Evolutionary conservation across 2,888 invertebrate species (phyloP).

Genomic region (Lutraria lutraria): DNA sequence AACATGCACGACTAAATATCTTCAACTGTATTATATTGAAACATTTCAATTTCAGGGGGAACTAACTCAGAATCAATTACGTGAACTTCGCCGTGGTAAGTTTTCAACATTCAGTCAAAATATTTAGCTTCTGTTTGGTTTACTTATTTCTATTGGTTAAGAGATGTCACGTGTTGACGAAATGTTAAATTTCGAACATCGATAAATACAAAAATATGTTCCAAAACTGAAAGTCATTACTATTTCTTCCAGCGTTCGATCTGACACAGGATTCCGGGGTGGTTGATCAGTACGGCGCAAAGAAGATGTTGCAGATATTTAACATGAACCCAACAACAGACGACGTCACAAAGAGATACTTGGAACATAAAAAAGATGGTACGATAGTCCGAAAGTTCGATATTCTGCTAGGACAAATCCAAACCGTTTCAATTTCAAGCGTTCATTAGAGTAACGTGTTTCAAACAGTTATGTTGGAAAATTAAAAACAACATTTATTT

Average conservation of each 20-base stretch:
- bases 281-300: conserved; percentile 66
- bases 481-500: no score
- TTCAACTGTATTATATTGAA: no score
- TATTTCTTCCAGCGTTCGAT: conserved; percentile 58
- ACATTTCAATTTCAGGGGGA: conserved; percentile 39
- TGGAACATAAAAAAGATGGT: conserved; percentile 62
- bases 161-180: background rate
- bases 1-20: no score
- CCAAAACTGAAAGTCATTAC: background rate
- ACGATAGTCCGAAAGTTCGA: background rate
- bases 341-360: conserved; percentile 60
- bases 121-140: background rate
- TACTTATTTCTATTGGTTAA: background rate
- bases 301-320: conserved; percentile 70
- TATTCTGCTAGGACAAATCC: no score
- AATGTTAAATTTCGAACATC: background rate
- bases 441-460: no score
- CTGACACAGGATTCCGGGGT: conserved; percentile 68
- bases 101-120: background rate
- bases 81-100: conserved; percentile 56
- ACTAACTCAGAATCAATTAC: conserved; percentile 48
- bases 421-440: no score
- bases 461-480: no score
- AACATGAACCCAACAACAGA: conserved; percentile 71
- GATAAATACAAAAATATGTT: background rate